Evolutionary conservation across 2,797 vertebrate species (phyloP).

Genomic region (Chrysocyon brachyurus): DNA sequence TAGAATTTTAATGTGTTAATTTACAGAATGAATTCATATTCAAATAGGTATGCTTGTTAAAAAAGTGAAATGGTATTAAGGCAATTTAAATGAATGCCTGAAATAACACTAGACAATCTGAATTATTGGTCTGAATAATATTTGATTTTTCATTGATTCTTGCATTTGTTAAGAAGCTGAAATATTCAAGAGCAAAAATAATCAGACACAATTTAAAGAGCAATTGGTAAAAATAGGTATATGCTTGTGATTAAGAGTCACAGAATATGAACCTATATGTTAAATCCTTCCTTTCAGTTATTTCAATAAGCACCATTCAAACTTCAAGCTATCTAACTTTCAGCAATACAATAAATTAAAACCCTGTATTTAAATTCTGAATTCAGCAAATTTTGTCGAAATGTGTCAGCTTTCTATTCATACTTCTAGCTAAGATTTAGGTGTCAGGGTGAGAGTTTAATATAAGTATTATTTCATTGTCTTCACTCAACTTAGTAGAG

Average conservation of each 20-base stretch:
- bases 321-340: constrained; percentile 29
- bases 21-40: constrained; percentile 80
- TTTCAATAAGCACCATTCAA: background rate
- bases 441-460: background rate
- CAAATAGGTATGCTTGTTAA: constrained; percentile 75
- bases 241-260: constrained; percentile 6
- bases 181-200: background rate
- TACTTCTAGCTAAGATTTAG: constrained; percentile 12
- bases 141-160: constrained; percentile 41
- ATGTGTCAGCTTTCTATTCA: constrained; percentile 26
- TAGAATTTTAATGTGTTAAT: constrained; percentile 80
- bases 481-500: background rate
- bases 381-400: background rate
- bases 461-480: constrained; percentile 42
- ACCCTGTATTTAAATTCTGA: constrained; percentile 4
- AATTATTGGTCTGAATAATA: constrained; percentile 53
- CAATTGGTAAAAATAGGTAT: constrained; percentile 4
- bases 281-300: constrained; percentile 23
- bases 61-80: constrained; percentile 75
- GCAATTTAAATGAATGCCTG: constrained; percentile 6
- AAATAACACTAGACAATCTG: background rate
- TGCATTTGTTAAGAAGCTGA: background rate
- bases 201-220: background rate
- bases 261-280: background rate
- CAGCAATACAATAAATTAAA: background rate